phyloP scores from a whole-genome alignment of 2,113 vertebrate species.

The Mobula birostris region DNA sequence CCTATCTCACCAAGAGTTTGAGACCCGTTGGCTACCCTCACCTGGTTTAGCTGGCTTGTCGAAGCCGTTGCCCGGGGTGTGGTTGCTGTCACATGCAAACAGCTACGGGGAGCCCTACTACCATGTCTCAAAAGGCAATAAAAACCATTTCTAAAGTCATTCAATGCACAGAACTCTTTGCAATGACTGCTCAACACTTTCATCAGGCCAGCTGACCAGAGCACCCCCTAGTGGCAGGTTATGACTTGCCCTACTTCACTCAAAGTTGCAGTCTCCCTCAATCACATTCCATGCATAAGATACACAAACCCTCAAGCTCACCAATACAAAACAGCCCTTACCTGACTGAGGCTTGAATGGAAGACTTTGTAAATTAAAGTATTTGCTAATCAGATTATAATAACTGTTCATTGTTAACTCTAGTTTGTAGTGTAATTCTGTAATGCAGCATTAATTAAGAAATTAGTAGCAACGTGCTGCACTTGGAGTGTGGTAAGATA shows the following conservation, averaged over 20 bases:
- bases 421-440: neutral
- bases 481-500: neutral
- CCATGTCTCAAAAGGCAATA: neutral
- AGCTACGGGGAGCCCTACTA: no score
- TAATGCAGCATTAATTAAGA: neutral
- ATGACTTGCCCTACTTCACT: neutral
- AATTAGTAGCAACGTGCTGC: neutral
- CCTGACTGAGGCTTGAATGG: neutral
- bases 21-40: no score
- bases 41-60: no score
- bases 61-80: no score
- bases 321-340: neutral
- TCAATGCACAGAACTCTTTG: neutral
- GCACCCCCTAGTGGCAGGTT: neutral
- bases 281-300: neutral
- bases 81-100: no score
- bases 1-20: no score
- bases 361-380: constrained; percentile 6
- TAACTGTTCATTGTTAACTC: neutral
- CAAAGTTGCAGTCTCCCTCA: neutral
- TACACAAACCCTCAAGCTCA: neutral
- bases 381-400: neutral
- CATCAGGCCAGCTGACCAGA: neutral
- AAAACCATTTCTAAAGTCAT: neutral
- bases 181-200: neutral